Conservation (phyloP, 2,888 invertebrate genomes). For the Noctua comes region DNA sequence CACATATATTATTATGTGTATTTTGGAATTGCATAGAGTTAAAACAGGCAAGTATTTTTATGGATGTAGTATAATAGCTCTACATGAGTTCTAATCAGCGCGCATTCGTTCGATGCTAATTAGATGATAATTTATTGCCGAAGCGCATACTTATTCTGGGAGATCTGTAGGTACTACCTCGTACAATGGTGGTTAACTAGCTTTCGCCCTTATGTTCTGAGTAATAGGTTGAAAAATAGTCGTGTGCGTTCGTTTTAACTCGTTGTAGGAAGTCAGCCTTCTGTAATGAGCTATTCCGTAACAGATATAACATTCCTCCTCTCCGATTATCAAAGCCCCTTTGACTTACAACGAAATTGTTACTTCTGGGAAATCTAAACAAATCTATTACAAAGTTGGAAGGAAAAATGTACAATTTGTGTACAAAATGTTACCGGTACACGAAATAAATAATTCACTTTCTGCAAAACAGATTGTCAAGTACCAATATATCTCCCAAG, state of each 20-base stretch:
- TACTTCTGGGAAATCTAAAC: conserved; percentile 36
- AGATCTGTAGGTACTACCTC: background rate
- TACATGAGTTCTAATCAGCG: background rate
- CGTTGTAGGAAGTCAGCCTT: background rate
- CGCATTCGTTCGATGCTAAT: background rate
- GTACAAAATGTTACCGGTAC: conserved; percentile 16
- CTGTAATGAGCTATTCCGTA: background rate
- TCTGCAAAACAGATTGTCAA: conserved; percentile 52
- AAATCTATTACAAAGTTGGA: conserved; percentile 24
- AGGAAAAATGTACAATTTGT: conserved; percentile 9
- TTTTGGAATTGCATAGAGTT: background rate
- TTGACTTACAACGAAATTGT: conserved; percentile 15
- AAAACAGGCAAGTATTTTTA: background rate
- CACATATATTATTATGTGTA: too few relatives aligned
- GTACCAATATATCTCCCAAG: conserved; percentile 57
- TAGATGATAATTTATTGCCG: background rate
- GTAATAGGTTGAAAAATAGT: background rate
- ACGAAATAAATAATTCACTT: conserved; percentile 61
- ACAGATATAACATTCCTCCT: background rate
- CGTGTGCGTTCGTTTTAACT: background rate
- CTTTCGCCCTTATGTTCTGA: background rate
- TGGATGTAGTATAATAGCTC: too few relatives aligned
- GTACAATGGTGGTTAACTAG: background rate
- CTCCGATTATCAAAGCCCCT: conserved; percentile 4
- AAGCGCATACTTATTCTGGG: background rate